These are phyloP conservation scores for Struthidea cinerea DNA, from an alignment of 2,113 vertebrate species.

Conservation along the genomic window DNA sequence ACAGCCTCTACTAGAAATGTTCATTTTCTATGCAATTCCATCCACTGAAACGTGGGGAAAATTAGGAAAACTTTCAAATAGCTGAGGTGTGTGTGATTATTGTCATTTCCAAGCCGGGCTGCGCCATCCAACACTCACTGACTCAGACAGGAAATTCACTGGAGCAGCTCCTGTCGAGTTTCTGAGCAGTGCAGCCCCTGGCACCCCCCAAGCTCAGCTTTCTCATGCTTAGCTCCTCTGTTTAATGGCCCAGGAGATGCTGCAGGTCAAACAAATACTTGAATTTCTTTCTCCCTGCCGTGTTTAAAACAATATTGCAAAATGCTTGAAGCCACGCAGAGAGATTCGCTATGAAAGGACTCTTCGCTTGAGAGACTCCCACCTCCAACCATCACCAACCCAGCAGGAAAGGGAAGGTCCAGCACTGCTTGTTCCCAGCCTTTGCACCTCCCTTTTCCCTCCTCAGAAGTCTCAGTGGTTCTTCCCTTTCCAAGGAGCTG, in stretches of 20 bases:
- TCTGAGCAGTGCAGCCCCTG: not conserved
- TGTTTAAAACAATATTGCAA: not conserved
- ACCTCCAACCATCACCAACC: not conserved
- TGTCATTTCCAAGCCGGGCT: not conserved
- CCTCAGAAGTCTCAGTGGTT: not conserved
- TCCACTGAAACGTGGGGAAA: not conserved
- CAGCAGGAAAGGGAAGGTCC: not conserved
- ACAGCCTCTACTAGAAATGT: not conserved
- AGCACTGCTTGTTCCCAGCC: not conserved
- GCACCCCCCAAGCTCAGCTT: not conserved
- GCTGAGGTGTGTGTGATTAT: not conserved
- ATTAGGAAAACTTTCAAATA: not conserved
- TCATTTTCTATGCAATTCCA: not conserved
- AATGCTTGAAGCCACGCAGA: not conserved
- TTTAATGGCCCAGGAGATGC: not conserved
- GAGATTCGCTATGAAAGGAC: not conserved
- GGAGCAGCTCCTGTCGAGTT: not conserved
- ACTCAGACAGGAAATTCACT: not conserved
- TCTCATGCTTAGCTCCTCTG: not conserved
- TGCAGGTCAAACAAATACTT: not conserved
- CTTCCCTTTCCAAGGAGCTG: not conserved
- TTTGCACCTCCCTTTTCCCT: not conserved
- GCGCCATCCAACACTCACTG: not conserved
- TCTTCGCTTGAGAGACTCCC: not conserved
- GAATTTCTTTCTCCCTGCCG: not conserved